Conservation (phyloP, 30 jellyfish, hydroid and myxozoan genomes). For the Aurelia sp. region DNA sequence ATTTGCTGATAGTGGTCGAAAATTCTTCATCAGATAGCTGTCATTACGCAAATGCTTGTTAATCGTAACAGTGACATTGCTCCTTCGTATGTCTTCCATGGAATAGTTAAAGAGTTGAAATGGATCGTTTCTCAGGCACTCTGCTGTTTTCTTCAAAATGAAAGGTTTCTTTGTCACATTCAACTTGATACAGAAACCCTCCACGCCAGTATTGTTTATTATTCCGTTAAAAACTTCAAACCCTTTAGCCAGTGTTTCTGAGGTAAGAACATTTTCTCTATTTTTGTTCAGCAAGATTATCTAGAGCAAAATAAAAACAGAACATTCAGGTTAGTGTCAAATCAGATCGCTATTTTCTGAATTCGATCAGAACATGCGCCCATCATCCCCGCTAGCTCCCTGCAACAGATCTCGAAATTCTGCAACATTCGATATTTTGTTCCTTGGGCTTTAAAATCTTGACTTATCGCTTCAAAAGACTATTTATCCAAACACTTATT, state of each 20-base stretch:
- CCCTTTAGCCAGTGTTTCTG: constrained; percentile 1
- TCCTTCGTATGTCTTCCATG: background rate
- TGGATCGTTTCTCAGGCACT: constrained; percentile 26
- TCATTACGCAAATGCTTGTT: background rate
- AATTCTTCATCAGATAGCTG: constrained; percentile 23
- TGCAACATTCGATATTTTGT: too few relatives aligned
- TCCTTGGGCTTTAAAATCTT: too few relatives aligned
- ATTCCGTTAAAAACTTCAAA: constrained; percentile 19
- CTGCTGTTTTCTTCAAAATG: constrained; percentile 8
- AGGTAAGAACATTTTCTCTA: constrained; percentile 5
- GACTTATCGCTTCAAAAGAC: too few relatives aligned
- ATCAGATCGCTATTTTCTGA: too few relatives aligned
- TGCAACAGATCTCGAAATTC: too few relatives aligned
- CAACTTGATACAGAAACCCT: constrained; percentile 11
- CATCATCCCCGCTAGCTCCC: too few relatives aligned
- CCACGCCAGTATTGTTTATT: constrained; percentile 15
- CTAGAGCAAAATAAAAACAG: background rate
- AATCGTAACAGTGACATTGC: constrained; percentile 3
- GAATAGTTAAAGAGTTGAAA: constrained; percentile 37
- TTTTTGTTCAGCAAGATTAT: constrained; percentile 2
- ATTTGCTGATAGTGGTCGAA: constrained; percentile 25
- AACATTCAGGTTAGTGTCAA: background rate
- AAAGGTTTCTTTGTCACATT: constrained; percentile 5
- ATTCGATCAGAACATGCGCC: too few relatives aligned
- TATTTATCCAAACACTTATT: too few relatives aligned